Percentiles rank a stretch among this genome's conserved stretches.
Conservation (phyloP, 1,140 invertebrate species). For the Nixonia krombeini region DNA sequence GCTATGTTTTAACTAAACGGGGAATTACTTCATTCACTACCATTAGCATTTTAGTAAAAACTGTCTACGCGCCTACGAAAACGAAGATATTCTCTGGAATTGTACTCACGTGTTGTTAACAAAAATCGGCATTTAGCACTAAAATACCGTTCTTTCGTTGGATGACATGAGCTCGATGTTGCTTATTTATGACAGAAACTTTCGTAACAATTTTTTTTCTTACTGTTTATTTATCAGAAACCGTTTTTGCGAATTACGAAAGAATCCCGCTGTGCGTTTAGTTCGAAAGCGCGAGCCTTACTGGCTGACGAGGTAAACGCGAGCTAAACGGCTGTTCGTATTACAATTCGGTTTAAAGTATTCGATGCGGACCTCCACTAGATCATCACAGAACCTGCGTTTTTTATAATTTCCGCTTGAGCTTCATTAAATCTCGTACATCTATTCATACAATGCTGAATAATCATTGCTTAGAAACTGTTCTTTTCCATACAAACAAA, state of each 20-base stretch:
- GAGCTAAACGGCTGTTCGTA: conserved; percentile 59
- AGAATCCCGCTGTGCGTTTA: conserved; percentile 52
- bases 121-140: conserved; percentile 8
- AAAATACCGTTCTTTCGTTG: not conserved
- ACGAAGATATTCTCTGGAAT: no score
- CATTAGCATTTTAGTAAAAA: no score
- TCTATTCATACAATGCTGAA: no score
- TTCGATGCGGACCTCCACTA: conserved; percentile 24
- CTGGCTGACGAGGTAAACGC: conserved; percentile 65
- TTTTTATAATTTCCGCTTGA: conserved; percentile 19
- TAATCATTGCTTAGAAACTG: no score
- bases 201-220: no score
- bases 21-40: no score
- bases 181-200: no score
- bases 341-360: conserved; percentile 61
- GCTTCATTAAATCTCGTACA: conserved; percentile 5
- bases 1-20: no score
- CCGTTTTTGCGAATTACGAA: conserved; percentile 21
- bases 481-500: no score
- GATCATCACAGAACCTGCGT: conserved; percentile 11
- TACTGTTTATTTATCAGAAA: no score
- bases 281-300: conserved; percentile 65
- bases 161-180: not conserved
- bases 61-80: no score
- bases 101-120: conserved; percentile 17